Evolutionary conservation across 2,888 invertebrate species (phyloP), one percentile per base, ranked within the genome.

Genomic region (Dynastes maya): DNA sequence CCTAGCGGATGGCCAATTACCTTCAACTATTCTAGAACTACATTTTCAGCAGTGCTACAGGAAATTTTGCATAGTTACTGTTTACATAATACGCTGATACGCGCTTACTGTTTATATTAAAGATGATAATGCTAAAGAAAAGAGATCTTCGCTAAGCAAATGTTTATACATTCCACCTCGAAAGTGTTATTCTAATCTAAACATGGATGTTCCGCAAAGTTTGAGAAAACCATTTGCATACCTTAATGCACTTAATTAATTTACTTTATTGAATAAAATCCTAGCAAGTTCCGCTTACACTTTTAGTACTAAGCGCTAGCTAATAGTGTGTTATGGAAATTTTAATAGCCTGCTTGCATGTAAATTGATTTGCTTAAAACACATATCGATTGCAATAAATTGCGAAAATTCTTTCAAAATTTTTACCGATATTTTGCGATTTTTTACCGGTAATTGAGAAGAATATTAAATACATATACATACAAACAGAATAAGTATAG

Each of bases 21-120:
- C 29, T 68, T 68, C 49, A 22, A 49, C 49, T 40, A 49, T 29
- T 40, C 49, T 27, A 37, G 29, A 29, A 32, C 29, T 13, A 29
- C 29, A 63, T 11, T 29, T 13, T 29, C 32, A 63, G 27, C 27
- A 51, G 29, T 16, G 27, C 22, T n/a, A 9, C 68, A 51, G 29
- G 51, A 68, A 68, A 68, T 49, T 68, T 68, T 68, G 68, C 68
- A 68, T 68, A 68, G 51, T 68, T 49, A 68, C 68, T 68, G 51
- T 68, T 68, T 68, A 51, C 51, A 68, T 49, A 68, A 49, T 68
- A 68, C 29, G 27, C 29, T 53, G 68, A 68, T 51, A 68, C 68
- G 49, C 29, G 51, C 29, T 51, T 22, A 29, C 29, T 68, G 51
- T 51, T 68, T 68, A 68, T 51, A 68, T 68, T 51, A 68, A 68